Evolutionary conservation across 2,113 vertebrate genomes (phyloP).

Genomic region (Uria aalge): DNA sequence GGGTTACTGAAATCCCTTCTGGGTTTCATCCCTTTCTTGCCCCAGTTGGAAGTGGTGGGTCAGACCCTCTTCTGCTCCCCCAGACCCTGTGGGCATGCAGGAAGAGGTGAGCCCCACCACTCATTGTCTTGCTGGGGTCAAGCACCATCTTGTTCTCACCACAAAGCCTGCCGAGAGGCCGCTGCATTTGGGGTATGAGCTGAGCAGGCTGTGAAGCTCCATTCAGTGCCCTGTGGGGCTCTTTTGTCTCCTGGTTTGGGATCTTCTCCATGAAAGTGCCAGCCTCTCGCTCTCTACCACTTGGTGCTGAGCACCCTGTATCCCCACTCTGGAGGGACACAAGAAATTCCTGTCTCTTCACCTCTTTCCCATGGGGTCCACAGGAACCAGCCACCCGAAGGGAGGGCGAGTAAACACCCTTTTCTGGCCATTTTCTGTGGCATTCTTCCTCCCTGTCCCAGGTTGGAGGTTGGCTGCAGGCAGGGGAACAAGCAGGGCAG

Average conservation of each 20-base stretch:
- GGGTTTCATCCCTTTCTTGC: neutral
- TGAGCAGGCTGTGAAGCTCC: neutral
- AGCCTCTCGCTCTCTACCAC: rapidly evolving
- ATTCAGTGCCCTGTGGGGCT: neutral
- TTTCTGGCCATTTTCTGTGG: neutral
- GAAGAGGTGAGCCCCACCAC: neutral
- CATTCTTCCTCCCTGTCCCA: neutral
- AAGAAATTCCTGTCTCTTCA: neutral
- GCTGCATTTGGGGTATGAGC: neutral
- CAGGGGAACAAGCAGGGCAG: neutral
- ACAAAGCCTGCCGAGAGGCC: neutral
- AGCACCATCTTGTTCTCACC: neutral
- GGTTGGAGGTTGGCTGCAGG: neutral
- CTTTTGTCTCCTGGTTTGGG: neutral
- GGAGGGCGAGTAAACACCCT: neutral
- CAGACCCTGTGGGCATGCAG: neutral
- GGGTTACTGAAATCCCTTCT: neutral
- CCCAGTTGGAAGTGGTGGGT: neutral
- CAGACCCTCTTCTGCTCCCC: neutral
- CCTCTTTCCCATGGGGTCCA: neutral
- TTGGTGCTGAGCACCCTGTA: neutral
- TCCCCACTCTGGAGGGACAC: neutral
- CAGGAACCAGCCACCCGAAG: neutral
- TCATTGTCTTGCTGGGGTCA: neutral
- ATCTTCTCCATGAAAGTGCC: neutral